Conservation (phyloP, 2,797 vertebrate species). For the Hylomyscus alleni region DNA sequence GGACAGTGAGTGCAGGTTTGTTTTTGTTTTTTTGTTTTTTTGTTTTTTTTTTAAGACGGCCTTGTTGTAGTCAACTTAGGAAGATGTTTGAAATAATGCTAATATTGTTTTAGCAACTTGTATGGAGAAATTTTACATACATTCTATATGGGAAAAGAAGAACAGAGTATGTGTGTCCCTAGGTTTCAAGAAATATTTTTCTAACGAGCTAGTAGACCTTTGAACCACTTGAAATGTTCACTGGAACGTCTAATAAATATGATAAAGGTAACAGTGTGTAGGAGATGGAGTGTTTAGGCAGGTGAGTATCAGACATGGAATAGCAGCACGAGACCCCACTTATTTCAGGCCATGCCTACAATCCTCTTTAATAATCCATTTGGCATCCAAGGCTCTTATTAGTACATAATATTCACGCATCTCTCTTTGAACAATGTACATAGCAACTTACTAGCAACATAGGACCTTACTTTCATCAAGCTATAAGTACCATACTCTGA, state of each 20-base stretch:
- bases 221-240: neutral
- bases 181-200: neutral
- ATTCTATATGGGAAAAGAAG: constrained; percentile 12
- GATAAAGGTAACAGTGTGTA: neutral
- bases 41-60: neutral
- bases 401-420: no score
- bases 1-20: neutral
- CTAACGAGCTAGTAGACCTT: neutral
- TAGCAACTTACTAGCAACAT: neutral
- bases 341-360: neutral
- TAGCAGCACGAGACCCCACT: neutral
- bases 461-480: neutral
- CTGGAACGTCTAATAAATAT: neutral
- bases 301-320: neutral
- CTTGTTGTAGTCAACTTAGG: neutral
- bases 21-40: neutral
- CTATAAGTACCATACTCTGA: neutral
- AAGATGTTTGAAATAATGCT: neutral
- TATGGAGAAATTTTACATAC: neutral
- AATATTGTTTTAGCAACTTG: neutral
- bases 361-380: neutral
- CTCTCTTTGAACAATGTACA: neutral
- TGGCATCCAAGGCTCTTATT: neutral
- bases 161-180: neutral
- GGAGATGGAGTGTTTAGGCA: neutral